A percentile compares a stretch with the other conserved stretches of the same genome.
These are phyloP conservation scores for Limnephilus rhombicus DNA, from an alignment of 2,888 invertebrate species.

Conservation along the genomic window DNA sequence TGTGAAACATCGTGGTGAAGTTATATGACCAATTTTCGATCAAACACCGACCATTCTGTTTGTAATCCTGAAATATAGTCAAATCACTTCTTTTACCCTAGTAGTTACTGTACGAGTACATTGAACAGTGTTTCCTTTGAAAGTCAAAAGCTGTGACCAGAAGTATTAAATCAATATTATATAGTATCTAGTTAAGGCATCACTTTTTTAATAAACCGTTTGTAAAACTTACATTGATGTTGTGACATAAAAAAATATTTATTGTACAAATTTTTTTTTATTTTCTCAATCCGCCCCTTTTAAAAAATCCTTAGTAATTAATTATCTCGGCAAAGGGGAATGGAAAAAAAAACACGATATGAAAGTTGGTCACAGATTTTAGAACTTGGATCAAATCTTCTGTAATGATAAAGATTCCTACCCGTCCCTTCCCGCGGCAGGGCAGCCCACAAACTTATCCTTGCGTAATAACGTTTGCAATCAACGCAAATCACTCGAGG, in stretches of 20 bases:
- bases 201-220: conserved; percentile 16
- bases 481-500: conserved; percentile 26
- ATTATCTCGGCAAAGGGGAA: conserved; percentile 3
- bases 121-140: background rate
- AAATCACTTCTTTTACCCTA: background rate
- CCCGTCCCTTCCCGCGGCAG: background rate
- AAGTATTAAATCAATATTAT: conserved; percentile 20
- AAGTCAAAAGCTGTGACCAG: conserved; percentile 18
- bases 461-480: background rate
- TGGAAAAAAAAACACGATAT: background rate
- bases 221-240: conserved; percentile 31
- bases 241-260: conserved; percentile 26
- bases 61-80: background rate
- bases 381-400: background rate
- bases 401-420: background rate
- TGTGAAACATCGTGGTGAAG: background rate
- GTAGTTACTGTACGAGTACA: background rate
- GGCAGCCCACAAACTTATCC: background rate
- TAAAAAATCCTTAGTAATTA: conserved; percentile 13
- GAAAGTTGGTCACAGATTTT: conserved; percentile 26
- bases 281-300: conserved; percentile 3
- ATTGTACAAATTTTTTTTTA: conserved; percentile 29
- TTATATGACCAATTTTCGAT: background rate
- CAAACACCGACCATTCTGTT: background rate
- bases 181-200: background rate